A percentile compares a stretch with the other conserved stretches of the same genome.
phyloP scores from a whole-genome alignment of 2,113 vertebrate genomes.

The Poeciliopsis occidentalis region DNA sequence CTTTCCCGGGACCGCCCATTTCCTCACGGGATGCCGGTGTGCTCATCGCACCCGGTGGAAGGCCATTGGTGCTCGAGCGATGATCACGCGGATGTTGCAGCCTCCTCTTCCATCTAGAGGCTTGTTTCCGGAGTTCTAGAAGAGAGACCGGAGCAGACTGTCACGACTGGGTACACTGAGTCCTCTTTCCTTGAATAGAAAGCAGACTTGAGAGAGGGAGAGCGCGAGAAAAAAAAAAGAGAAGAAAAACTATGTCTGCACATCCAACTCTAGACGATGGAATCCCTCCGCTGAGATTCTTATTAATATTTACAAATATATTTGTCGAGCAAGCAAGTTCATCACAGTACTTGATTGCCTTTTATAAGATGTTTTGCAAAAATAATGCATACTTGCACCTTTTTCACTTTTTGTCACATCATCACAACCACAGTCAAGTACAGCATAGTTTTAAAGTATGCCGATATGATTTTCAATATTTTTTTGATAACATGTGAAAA shows the following conservation, averaged over 20 bases:
- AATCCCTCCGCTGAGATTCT: slow-evolving; percentile 26
- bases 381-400: too few species aligned
- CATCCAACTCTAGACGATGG: slow-evolving; percentile 39
- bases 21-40: slow-evolving; percentile 74
- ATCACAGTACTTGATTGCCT: not conserved
- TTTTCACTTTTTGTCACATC: not conserved
- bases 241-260: slow-evolving; percentile 3
- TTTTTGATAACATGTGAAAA: not conserved
- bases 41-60: slow-evolving; percentile 18
- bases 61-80: slow-evolving; percentile 62
- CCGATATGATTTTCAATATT: not conserved
- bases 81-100: slow-evolving; percentile 74
- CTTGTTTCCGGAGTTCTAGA: slow-evolving; percentile 80
- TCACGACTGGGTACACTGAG: slow-evolving; percentile 59
- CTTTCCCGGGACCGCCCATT: slow-evolving; percentile 75
- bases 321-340: not conserved
- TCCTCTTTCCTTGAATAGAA: slow-evolving; percentile 32
- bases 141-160: slow-evolving; percentile 55
- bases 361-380: not conserved
- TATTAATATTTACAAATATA: not conserved
- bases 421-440: not conserved
- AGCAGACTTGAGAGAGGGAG: slow-evolving; percentile 5
- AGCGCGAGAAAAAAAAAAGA: not conserved
- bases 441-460: not conserved
- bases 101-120: slow-evolving; percentile 75